Base-by-base conservation (phyloP, 2,888 invertebrate species). In the Dasysyrphus albostriatus region DNA sequence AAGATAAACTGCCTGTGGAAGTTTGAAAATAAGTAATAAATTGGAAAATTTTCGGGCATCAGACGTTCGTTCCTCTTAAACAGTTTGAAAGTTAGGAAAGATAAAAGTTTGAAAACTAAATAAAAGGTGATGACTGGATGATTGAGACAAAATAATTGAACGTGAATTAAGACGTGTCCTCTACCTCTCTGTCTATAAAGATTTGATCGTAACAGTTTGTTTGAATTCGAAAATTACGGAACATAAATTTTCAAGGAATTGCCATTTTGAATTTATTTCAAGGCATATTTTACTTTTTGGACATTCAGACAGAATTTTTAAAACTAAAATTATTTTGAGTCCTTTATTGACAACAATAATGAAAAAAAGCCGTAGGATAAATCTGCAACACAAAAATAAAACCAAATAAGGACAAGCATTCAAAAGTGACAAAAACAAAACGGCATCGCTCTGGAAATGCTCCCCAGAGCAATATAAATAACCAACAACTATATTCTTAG, bases 381-480 rank as follows among this genome's bases (percentile, higher is more conserved):
- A 29, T 42, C 9, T 29, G 14, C 42, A 42, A 42, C 2, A 63
- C 42, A 63, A 63, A 63, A 63, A 29, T 59, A 59, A 39, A 59
- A 24, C 6, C 9, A 10, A 59, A 59, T 12, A 7, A 63, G 14
- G 42, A 29, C 42, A 9, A 61, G 42, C 39, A 61, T 29, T 61
- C 24, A 10, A 44, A 44, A 44, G 51, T 67, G 63, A 59, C 47
- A 59, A 67, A 65, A 76, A 51, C 44, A 76, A 76, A 49, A 49
- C 58, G 69, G 24, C 51, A 65, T 12, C 29, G 32, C 37, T 7
- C 7, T 10, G 59, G 10, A 67, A 81, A 74, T 70, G 49, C 69
- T 24, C 76, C 82, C 73, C 2, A 24, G 65, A 47, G 61, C 39
- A 44, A 9, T 29, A 83, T 63, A 74, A 74, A 74, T 54, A 56